These are phyloP conservation scores for Melanotaenia duboulayi DNA, from an alignment of 2,113 vertebrate species.

Conservation along the genomic window DNA sequence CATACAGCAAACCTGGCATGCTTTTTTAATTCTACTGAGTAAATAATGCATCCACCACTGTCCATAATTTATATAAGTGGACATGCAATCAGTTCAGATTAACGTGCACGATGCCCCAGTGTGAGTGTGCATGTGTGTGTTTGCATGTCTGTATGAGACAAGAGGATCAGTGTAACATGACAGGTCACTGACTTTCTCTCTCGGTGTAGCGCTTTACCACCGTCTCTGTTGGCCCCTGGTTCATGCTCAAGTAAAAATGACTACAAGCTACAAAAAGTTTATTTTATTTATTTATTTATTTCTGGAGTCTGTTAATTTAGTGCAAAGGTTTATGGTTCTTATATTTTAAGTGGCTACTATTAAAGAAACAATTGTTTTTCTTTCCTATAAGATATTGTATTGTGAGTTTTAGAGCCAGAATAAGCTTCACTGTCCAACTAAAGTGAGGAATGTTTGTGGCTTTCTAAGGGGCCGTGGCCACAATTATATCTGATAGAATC, in stretches of 20 bases:
- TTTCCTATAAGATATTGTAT: too few species aligned
- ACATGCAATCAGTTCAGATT: slow-evolving; percentile 86
- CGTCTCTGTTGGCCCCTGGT: slow-evolving; percentile 9
- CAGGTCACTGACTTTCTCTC: slow-evolving; percentile 66
- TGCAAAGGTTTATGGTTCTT: too few species aligned
- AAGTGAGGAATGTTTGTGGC: too few species aligned
- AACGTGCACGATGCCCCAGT: slow-evolving; percentile 39
- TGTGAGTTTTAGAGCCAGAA: too few species aligned
- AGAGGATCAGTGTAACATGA: slow-evolving; percentile 58
- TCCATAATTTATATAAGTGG: slow-evolving; percentile 87
- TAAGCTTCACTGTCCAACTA: too few species aligned
- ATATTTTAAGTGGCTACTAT: too few species aligned
- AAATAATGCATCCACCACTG: slow-evolving; percentile 78
- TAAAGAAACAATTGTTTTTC: too few species aligned
- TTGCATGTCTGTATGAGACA: slow-evolving; percentile 8
- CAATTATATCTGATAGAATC: too few species aligned
- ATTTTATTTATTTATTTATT: too few species aligned
- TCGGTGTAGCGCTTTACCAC: slow-evolving; percentile 41
- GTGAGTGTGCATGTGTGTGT: slow-evolving; percentile 11
- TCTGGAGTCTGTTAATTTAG: too few species aligned
- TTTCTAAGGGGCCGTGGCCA: too few species aligned
- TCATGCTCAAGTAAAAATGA: slow-evolving; percentile 3
- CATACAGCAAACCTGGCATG: slow-evolving; percentile 68
- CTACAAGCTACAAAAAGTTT: neutral
- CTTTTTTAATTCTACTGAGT: slow-evolving; percentile 81